phyloP scores from a whole-genome alignment of 1,140 invertebrate species.

The Gonatopus flavifemur region DNA sequence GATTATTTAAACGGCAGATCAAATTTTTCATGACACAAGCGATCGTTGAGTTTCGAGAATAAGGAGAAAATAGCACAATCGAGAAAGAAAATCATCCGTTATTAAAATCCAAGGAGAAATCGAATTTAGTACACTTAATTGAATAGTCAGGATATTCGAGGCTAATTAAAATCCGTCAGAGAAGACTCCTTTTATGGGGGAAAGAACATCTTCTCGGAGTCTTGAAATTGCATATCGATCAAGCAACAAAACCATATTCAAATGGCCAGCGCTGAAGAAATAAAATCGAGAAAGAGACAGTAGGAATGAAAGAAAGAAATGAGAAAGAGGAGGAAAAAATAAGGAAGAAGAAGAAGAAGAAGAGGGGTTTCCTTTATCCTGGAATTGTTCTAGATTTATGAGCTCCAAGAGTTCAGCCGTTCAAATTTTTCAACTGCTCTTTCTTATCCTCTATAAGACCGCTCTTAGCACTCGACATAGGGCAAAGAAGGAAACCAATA shows the following conservation, averaged over 20 bases:
- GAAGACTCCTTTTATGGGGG: too few species aligned
- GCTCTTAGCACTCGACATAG: slow-evolving; percentile 14
- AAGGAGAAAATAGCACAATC: too few species aligned
- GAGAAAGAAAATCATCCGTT: too few species aligned
- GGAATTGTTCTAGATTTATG: slow-evolving; percentile 37
- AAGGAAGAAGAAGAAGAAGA: slow-evolving; percentile 23
- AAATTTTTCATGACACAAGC: background rate
- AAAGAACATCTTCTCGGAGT: too few species aligned
- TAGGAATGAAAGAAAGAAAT: background rate
- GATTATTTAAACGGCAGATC: background rate
- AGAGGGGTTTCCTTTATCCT: slow-evolving; percentile 27
- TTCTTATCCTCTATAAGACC: slow-evolving; percentile 23
- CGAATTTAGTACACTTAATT: too few species aligned
- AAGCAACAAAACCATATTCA: slow-evolving; percentile 25
- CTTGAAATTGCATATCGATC: too few species aligned
- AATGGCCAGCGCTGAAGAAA: slow-evolving; percentile 6
- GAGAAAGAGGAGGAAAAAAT: slow-evolving; percentile 5
- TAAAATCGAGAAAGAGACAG: too few species aligned
- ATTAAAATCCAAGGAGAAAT: too few species aligned
- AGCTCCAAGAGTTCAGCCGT: slow-evolving; percentile 33
- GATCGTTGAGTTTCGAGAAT: too few species aligned
- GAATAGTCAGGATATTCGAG: too few species aligned
- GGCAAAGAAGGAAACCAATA: slow-evolving; percentile 20
- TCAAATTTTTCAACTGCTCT: slow-evolving; percentile 33
- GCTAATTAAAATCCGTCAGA: too few species aligned